Percentiles rank a stretch among this genome's conserved stretches.
Evolutionary conservation across 2,888 invertebrate genomes (phyloP).

Genomic region (Rhyacophila evoluta): DNA sequence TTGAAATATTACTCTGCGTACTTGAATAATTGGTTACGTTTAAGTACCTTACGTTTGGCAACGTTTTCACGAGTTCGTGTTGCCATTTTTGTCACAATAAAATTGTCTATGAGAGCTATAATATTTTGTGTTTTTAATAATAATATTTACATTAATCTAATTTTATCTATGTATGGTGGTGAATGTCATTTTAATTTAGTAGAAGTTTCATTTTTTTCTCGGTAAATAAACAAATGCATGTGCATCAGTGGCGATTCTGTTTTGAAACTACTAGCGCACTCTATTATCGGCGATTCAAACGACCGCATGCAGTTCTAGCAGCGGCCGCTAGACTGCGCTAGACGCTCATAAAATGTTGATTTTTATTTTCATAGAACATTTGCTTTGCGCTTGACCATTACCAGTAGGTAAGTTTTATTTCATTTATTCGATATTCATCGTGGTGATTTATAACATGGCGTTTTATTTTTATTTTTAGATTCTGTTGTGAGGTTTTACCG

Average conservation of each 20-base stretch:
- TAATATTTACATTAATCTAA: too few relatives aligned
- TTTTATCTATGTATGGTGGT: too few relatives aligned
- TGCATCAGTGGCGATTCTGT: neutral
- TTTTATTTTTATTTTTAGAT: neutral
- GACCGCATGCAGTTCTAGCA: neutral
- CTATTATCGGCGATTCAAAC: constrained; percentile 26
- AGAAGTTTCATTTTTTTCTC: too few relatives aligned
- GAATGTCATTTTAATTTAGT: too few relatives aligned
- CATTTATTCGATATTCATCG: neutral
- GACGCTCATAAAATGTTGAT: neutral
- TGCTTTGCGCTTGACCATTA: neutral
- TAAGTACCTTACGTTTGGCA: too few relatives aligned
- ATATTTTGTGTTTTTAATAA: too few relatives aligned
- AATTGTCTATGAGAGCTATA: too few relatives aligned
- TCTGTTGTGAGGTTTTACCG: neutral
- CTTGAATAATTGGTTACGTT: too few relatives aligned
- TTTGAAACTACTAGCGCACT: constrained; percentile 26
- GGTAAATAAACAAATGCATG: neutral
- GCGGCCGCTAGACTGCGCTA: constrained; percentile 30
- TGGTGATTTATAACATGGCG: neutral
- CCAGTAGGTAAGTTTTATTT: neutral
- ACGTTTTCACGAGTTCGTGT: too few relatives aligned
- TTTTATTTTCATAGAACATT: neutral
- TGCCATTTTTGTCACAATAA: too few relatives aligned
- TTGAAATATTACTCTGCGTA: too few relatives aligned